Percentiles rank a stretch among this genome's conserved stretches.
phyloP scores from a whole-genome alignment of 2,888 invertebrate genomes.

The Anarsia innoxiella region DNA sequence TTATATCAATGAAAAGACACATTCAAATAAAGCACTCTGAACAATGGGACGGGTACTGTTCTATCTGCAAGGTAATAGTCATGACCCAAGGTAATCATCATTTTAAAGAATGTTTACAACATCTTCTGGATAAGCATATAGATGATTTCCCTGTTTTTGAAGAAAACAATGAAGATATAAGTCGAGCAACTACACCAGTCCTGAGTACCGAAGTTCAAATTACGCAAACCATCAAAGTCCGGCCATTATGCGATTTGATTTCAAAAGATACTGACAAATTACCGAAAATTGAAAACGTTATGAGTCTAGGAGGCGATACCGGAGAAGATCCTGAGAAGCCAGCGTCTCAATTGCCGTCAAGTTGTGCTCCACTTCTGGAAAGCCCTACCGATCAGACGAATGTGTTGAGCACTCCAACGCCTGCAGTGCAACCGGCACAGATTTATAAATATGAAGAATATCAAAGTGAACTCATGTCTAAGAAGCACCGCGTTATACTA shows the following conservation, averaged over 20 bases:
- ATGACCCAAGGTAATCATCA: constrained; percentile 47
- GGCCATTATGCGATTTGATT: constrained; percentile 56
- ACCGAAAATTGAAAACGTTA: constrained; percentile 69
- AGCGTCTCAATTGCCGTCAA: neutral
- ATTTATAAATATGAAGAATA: constrained; percentile 45
- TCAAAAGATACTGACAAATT: constrained; percentile 27
- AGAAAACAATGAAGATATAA: constrained; percentile 19
- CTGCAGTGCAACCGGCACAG: constrained; percentile 7
- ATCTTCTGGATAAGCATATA: constrained; percentile 58
- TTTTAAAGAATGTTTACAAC: constrained; percentile 57
- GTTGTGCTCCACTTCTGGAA: no score
- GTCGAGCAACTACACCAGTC: no score
- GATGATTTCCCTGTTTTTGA: constrained; percentile 53
- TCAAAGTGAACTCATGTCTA: constrained; percentile 46
- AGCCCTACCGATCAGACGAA: no score
- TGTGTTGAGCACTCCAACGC: no score
- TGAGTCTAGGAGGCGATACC: constrained; percentile 57
- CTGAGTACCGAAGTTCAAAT: constrained; percentile 14
- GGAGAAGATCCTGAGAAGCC: neutral
- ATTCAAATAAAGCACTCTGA: constrained; percentile 55
- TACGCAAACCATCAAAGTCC: constrained; percentile 41
- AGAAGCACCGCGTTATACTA: constrained; percentile 54
- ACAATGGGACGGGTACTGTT: constrained; percentile 75
- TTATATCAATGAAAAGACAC: constrained; percentile 65
- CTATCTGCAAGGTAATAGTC: constrained; percentile 62